phyloP scores from a whole-genome alignment of 2,113 vertebrate genomes.

The Nothoprocta pentlandii region DNA sequence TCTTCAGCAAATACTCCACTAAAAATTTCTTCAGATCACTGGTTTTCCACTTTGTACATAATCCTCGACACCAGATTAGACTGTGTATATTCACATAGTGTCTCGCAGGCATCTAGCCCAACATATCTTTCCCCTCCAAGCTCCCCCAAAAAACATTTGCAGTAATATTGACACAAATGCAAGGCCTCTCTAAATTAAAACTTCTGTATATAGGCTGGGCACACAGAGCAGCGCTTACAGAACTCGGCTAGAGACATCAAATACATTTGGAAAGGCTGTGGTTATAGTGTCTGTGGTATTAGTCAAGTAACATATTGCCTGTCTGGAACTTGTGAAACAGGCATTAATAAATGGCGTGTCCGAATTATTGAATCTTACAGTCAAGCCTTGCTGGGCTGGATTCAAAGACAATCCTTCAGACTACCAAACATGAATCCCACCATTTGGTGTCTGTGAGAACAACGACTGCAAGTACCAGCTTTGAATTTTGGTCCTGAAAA shows the following conservation, averaged over 20 bases:
- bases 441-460: background rate
- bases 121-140: background rate
- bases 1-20: background rate
- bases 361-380: background rate
- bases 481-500: background rate
- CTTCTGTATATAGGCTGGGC: background rate
- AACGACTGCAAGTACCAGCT: background rate
- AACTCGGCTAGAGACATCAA: conserved; percentile 36
- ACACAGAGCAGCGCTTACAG: background rate
- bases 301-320: background rate
- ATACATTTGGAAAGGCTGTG: conserved; percentile 30
- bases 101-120: background rate
- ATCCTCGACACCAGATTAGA: background rate
- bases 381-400: background rate
- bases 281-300: conserved; percentile 34
- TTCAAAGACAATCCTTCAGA: conserved; percentile 43
- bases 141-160: background rate
- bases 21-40: background rate
- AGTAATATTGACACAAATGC: conserved; percentile 62
- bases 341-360: background rate
- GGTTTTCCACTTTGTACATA: background rate
- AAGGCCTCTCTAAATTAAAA: conserved; percentile 41
- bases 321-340: conserved; percentile 38
- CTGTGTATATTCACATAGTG: background rate
- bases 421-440: background rate